A percentile compares a stretch with the other conserved stretches of the same genome.
Conservation (phyloP, 1,140 invertebrate genomes). For the Tetramorium alpestre region DNA sequence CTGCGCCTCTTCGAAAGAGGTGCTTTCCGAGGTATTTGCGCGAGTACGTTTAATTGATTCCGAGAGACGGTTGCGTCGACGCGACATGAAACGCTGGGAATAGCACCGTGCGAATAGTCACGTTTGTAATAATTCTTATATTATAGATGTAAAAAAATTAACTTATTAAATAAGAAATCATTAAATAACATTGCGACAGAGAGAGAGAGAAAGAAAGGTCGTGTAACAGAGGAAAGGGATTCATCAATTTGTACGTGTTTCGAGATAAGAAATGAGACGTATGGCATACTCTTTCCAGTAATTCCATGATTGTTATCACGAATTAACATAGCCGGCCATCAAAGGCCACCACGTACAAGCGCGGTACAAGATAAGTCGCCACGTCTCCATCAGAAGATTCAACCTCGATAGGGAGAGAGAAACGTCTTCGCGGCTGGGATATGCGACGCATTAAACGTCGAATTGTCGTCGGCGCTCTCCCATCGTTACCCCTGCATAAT, state of each 20-base stretch:
- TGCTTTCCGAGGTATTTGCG: constrained; percentile 26
- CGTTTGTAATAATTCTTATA: not conserved
- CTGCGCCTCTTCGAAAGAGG: constrained; percentile 9
- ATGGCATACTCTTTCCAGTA: not conserved
- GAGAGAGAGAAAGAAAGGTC: constrained; percentile 22
- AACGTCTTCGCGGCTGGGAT: not conserved
- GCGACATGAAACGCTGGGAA: not conserved
- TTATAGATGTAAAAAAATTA: not conserved
- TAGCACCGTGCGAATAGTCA: not conserved
- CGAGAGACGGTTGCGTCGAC: not conserved
- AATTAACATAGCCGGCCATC: constrained; percentile 28
- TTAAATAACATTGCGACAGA: not conserved
- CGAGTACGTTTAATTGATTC: constrained; percentile 36
- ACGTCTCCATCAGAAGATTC: constrained; percentile 14
- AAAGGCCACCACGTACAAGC: constrained; percentile 6
- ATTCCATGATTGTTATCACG: constrained; percentile 20
- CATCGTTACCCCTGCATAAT: constrained; percentile 65
- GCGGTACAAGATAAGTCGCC: not conserved
- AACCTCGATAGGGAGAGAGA: not conserved
- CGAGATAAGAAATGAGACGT: not conserved
- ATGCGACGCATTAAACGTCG: constrained; percentile 51
- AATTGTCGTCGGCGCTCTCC: constrained; percentile 61
- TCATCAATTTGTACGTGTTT: not conserved
- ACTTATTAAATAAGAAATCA: not conserved
- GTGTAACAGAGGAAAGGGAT: not conserved